Conservation (phyloP, 1,140 invertebrate genomes). For the Drosophila sproati region DNA sequence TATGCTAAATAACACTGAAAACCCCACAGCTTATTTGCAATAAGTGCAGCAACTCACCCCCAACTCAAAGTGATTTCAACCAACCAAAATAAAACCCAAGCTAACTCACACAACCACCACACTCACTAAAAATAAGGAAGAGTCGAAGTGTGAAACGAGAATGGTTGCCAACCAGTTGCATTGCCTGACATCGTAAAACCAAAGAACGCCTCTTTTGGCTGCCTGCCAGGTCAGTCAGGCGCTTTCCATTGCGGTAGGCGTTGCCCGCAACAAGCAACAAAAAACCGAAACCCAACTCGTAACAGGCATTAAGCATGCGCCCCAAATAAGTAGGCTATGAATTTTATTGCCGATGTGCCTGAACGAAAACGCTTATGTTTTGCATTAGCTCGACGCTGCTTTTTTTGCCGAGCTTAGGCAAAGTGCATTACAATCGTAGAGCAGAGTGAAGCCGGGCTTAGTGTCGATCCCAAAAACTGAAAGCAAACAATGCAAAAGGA, state of each 20-base stretch:
- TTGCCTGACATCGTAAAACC: slow-evolving; percentile 38
- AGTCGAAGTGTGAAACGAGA: not conserved
- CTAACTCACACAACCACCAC: not conserved
- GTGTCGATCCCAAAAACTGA: slow-evolving; percentile 18
- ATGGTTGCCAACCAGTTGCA: slow-evolving; percentile 55
- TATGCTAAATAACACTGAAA: not conserved
- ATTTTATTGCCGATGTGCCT: slow-evolving; percentile 42
- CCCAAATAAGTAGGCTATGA: slow-evolving; percentile 53
- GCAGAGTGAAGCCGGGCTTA: not conserved
- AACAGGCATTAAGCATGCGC: slow-evolving; percentile 51
- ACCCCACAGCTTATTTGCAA: not conserved
- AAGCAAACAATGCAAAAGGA: slow-evolving; percentile 43
- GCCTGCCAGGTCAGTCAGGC: slow-evolving; percentile 43
- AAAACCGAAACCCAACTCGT: not conserved
- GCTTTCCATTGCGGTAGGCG: slow-evolving; percentile 43
- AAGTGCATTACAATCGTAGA: slow-evolving; percentile 52
- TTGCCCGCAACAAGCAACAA: slow-evolving; percentile 26
- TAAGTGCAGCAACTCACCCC: not conserved
- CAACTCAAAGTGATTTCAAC: not conserved
- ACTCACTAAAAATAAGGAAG: not conserved
- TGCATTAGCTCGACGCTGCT: slow-evolving; percentile 26
- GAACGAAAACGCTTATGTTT: slow-evolving; percentile 38
- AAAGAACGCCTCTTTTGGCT: slow-evolving; percentile 56
- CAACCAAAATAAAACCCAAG: not conserved
- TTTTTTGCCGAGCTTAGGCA: slow-evolving; percentile 38